Evolutionary conservation across 2,797 vertebrate species (phyloP).

Genomic region (Sebastiscus tertius): DNA sequence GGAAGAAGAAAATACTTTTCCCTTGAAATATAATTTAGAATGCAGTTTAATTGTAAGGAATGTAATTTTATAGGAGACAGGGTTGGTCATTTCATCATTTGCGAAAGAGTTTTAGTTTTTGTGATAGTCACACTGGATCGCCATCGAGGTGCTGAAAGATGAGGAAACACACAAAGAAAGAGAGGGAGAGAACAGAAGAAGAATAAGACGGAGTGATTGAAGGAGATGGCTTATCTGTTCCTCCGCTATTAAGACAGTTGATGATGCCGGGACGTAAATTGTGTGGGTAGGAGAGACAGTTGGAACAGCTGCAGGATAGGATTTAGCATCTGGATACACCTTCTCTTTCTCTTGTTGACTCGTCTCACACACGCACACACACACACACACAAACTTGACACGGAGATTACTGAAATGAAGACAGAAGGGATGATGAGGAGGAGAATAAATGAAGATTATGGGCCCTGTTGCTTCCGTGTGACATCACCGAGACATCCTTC

Average conservation of each 20-base stretch:
- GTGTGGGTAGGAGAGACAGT: background rate
- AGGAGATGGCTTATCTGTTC: slow-evolving; percentile 51
- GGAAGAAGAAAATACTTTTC: fast-evolving
- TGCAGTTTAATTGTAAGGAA: background rate
- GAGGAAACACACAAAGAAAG: background rate
- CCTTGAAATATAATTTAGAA: background rate
- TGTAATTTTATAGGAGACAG: background rate
- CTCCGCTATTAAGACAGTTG: slow-evolving; percentile 35
- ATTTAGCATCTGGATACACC: slow-evolving; percentile 59
- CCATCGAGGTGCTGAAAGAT: background rate
- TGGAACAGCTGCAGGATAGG: slow-evolving; percentile 42
- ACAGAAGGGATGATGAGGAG: background rate
- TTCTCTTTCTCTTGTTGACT: slow-evolving; percentile 4
- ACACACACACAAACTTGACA: background rate
- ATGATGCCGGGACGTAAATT: background rate
- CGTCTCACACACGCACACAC: background rate
- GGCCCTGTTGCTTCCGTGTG: background rate
- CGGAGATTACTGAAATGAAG: slow-evolving; percentile 32
- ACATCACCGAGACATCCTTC: background rate
- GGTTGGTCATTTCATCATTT: background rate
- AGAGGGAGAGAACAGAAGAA: background rate
- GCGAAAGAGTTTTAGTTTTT: background rate
- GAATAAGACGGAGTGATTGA: slow-evolving; percentile 5
- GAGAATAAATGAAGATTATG: slow-evolving; percentile 21
- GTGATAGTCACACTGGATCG: background rate